phyloP scores from a whole-genome alignment of 2,113 vertebrate genomes.

The Myxocyprinus asiaticus region DNA sequence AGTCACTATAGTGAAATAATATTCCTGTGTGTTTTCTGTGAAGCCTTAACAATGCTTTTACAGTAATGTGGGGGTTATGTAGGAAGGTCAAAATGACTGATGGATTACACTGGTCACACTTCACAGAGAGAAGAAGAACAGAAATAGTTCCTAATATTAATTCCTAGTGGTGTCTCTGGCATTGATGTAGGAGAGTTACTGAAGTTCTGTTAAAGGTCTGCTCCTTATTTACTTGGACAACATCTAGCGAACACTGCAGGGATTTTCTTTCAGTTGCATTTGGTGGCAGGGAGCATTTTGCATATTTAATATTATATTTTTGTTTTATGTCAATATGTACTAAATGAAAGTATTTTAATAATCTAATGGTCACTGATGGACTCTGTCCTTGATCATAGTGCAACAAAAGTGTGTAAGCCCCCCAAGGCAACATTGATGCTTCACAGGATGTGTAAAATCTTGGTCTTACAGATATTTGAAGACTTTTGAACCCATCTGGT shows the following conservation, averaged over 20 bases:
- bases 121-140: background rate
- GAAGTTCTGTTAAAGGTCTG: conserved; percentile 45
- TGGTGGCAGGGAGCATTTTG: background rate
- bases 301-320: too few relatives aligned
- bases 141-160: conserved; percentile 14
- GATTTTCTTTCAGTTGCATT: background rate
- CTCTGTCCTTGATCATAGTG: too few relatives aligned
- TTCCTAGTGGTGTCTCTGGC: conserved; percentile 24
- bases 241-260: too few relatives aligned
- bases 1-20: background rate
- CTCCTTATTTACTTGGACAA: conserved; percentile 29
- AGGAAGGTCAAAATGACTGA: conserved; percentile 24
- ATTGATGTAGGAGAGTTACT: conserved; percentile 38
- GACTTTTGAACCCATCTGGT: too few relatives aligned
- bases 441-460: too few relatives aligned
- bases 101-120: conserved; percentile 16
- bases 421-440: too few relatives aligned
- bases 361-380: too few relatives aligned
- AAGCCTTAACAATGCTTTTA: conserved; percentile 12
- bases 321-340: too few relatives aligned
- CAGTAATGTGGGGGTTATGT: background rate
- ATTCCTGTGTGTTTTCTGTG: background rate
- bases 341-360: too few relatives aligned
- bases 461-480: too few relatives aligned
- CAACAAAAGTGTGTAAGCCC: too few relatives aligned